These are phyloP conservation scores for Nibea coibor DNA, from an alignment of 2,113 vertebrate genomes.

Conservation along the genomic window DNA sequence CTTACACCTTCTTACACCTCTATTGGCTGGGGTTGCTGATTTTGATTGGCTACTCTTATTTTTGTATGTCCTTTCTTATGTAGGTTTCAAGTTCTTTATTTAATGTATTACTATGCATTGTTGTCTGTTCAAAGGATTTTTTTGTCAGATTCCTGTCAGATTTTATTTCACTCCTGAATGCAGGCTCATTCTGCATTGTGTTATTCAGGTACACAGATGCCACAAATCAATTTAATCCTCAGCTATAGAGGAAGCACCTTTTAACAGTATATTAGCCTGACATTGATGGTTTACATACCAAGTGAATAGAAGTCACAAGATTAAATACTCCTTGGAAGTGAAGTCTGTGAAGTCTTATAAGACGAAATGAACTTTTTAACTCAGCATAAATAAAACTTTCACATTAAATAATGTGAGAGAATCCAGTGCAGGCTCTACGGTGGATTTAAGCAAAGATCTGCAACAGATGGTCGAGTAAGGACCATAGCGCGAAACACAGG, in stretches of 20 bases:
- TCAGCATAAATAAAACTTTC: background rate
- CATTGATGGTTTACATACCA: background rate
- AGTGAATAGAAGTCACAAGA: background rate
- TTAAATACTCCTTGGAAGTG: background rate
- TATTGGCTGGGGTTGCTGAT: background rate
- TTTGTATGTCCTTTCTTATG: constrained; percentile 14
- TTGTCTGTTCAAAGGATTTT: background rate
- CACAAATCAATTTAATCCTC: background rate
- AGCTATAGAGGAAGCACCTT: background rate
- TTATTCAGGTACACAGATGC: background rate
- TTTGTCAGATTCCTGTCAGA: background rate
- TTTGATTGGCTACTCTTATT: constrained; percentile 9
- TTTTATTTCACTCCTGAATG: background rate
- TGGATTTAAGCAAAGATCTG: constrained; percentile 25
- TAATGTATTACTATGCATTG: background rate
- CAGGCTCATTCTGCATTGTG: background rate
- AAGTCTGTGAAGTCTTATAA: background rate
- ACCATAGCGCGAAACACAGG: constrained; percentile 43
- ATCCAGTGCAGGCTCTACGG: background rate
- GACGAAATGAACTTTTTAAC: background rate
- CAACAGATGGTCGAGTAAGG: constrained; percentile 71
- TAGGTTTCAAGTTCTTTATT: background rate
- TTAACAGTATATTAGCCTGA: background rate
- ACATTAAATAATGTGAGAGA: background rate
- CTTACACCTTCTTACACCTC: too few relatives aligned